These are phyloP conservation scores for Pempheris klunzingeri DNA, from an alignment of 2,797 vertebrate species.

Conservation along the genomic window DNA sequence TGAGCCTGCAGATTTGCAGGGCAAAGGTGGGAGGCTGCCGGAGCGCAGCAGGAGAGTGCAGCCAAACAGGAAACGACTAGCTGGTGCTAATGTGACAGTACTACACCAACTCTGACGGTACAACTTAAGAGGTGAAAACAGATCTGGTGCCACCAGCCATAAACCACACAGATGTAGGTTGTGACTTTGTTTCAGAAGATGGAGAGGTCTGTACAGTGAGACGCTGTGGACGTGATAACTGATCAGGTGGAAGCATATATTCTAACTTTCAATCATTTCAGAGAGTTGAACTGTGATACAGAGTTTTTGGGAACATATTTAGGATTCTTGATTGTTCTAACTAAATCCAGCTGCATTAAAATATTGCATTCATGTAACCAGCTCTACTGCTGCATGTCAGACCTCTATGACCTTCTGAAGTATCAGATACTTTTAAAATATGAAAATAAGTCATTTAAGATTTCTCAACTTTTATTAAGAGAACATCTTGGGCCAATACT, in stretches of 20 bases:
- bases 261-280: neutral
- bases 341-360: neutral
- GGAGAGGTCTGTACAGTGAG: neutral
- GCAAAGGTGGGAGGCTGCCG: neutral
- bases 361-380: neutral
- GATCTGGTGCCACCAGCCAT: neutral
- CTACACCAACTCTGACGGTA: constrained; percentile 6
- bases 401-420: neutral
- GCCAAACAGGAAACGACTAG: neutral
- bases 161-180: neutral
- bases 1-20: neutral
- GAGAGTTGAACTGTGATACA: neutral
- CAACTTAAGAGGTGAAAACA: neutral
- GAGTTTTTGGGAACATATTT: neutral
- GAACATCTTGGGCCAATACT: neutral
- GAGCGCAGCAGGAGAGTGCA: neutral
- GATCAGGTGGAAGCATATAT: neutral
- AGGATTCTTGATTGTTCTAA: neutral
- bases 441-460: neutral
- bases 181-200: neutral
- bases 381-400: neutral
- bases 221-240: rapidly evolving
- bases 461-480: neutral
- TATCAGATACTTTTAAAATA: neutral
- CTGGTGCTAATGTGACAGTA: neutral